phyloP scores from a whole-genome alignment of 2,797 vertebrate genomes.

The Enteromius mattozi region DNA sequence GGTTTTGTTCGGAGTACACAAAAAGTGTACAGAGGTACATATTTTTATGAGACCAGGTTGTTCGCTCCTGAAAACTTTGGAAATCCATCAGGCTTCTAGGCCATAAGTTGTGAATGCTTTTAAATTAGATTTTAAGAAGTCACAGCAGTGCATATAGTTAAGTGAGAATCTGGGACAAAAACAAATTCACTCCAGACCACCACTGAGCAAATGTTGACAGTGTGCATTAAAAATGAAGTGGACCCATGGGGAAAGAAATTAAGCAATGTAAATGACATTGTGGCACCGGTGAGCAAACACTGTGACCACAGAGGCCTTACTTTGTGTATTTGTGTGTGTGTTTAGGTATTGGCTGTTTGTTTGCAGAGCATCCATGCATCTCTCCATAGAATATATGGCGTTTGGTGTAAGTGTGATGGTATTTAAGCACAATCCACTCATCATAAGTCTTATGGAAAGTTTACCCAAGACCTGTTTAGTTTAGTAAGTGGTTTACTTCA shows the following conservation, averaged over 20 bases:
- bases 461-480: not conserved
- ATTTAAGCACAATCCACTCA: too few relatives aligned
- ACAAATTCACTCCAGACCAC: not conserved
- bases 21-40: too few relatives aligned
- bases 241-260: slow-evolving; percentile 15
- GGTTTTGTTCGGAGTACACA: too few relatives aligned
- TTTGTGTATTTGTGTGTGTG: not conserved
- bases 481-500: not conserved
- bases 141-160: not conserved
- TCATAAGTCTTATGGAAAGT: not conserved
- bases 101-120: not conserved
- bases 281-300: not conserved
- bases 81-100: not conserved
- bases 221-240: slow-evolving; percentile 24
- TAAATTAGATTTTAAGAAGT: slow-evolving; percentile 1
- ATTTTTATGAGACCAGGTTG: too few relatives aligned
- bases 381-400: not conserved
- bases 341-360: not conserved
- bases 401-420: not conserved
- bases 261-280: slow-evolving; percentile 30
- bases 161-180: not conserved
- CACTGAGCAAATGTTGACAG: slow-evolving; percentile 20
- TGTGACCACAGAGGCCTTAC: not conserved
- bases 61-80: too few relatives aligned
- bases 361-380: not conserved